Evolutionary conservation across 30 jellyfish, hydroid and myxozoan genomes (phyloP), one percentile per base, ranked within the genome.

Genomic region (Mastigias papua): DNA sequence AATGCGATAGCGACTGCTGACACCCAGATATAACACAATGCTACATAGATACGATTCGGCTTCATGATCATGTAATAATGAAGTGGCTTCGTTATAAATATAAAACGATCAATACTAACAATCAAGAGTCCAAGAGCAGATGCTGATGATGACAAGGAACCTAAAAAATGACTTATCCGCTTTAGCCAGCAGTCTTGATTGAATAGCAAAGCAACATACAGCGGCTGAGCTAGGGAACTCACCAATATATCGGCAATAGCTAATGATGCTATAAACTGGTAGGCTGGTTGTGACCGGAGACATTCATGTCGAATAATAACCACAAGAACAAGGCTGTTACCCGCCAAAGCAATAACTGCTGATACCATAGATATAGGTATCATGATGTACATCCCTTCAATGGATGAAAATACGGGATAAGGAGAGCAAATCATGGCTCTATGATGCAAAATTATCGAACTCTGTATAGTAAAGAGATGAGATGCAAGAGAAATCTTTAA

Each of bases 271-370:
- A 92, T 86, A 85, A 92, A 81, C 28, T 69, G 87, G 82, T 92
- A 92, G 23, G 98, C 97, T 11, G 98, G 91, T 35, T 87, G 95
- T 32, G 94, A 34, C 15, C 97, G 95, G 25, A 92, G 57, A 31
- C 69, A 61, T 48, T 71, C 81, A 57, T 75, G 80, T 61, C 60
- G 49, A n/a, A 92, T 49, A 34, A 92, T 82, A 20, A 87, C 92
- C 20, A 48, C 22, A 20, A 84, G 42, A 29, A 74, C 93, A 10
- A 75, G 37, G 15, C 57, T 46, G 23, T 84, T 84, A 34, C 93
- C 93, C 26, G 65, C 33, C 34, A 84, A 34, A 21, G 93, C 87
- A 25, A 74, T 58, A 16, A 84, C 60, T 33, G 93, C 93, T 34
- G 86, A 82, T 0, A 68, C 51, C 33, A 69, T 20, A 0, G 92